Evolutionary conservation across 2,888 invertebrate genomes (phyloP), one percentile per base, ranked within the genome.

Genomic region (Podotricha telesiphe): DNA sequence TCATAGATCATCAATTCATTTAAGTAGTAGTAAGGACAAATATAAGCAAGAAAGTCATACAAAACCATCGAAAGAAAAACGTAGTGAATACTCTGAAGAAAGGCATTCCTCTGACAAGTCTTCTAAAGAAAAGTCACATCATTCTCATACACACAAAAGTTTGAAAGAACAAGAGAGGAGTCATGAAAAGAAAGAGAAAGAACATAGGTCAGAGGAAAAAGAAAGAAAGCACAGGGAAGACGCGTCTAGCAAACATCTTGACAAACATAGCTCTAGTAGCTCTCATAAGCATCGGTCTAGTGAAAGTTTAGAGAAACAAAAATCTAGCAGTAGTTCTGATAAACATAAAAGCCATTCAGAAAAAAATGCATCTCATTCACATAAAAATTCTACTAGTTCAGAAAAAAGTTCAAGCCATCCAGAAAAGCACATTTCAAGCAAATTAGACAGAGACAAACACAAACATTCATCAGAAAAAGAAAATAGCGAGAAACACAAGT

Each of bases 401-500:
- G 85, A 73, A 68, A 77, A 75, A 69, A 77, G 76, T 74, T 79
- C 78, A 19, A 62, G 37, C 48, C 58, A 58, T 58, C 4, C 20
- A 40, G 81, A 83, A 37, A 86, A 80, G 71, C 77, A 83, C 68
- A 83, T 75, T 70, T 77, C 74, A 40, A 70, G 77, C 74, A 82
- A 79, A 72, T 69, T 76, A 42, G 79, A 80, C 17, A 82, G 82
- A 75, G 79, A 79, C 6, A 83, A 79, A 71, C 76, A 82, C 40
- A 87, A 86, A 74, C 82, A 77, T 73, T 80, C 81, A 20, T 81
- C 82, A 73, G 86, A 86, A 42, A 86, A 83, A 68, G 86, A 87
- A 62, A 68, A 63, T 17, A 84, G 78, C 78, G 81, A 85, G 50
- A 88, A 81, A 77, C 80, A 85, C 55, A 78, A 78, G 73, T 81